Evolutionary conservation across 1,140 invertebrate genomes (phyloP), one percentile per base, ranked within the genome.

Genomic region (Zaprionus lachaisei): DNA sequence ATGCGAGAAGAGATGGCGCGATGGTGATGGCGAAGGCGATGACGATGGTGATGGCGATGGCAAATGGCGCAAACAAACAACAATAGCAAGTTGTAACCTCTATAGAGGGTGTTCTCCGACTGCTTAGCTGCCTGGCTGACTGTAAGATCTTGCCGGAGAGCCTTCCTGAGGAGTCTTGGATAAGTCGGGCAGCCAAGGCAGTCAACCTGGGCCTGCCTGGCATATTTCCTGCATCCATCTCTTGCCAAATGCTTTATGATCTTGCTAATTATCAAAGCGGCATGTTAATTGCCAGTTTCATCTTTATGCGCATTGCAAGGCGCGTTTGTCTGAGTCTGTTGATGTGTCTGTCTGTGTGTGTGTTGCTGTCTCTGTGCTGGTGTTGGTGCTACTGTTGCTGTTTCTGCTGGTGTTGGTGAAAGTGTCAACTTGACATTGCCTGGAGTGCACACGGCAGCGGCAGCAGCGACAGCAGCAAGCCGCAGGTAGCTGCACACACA

Each of bases 381-480:
- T 64, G 61, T 54, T 49, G 26, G 63, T 56, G n/a, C 38, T 49
- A 12, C 72, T 76, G 67, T 73, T 81, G 62, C 41, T 47, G 15
- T n/a, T n/a, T 15, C 20, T 49, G 47, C 20, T 22, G 11, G 47
- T 61, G 64, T 86, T 84, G 84, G 84, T 85, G 86, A 89, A 89
- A 89, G 85, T 89, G 85, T 89, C 85, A 89, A 90, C 85, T 89
- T 89, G 85, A 89, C 85, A 89, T 89, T 89, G 85, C 85, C 85
- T 85, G 76, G 79, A 89, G 85, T 89, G 85, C 85, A 89, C 81
- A 82, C 85, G 82, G 81, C 84, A 85, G 84, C 79, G 24, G 9
- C 47, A 47, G 41, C 41, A 47, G 41, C 41, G 37, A 81, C 85
- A 76, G 81, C 85, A 85, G 84, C 81, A 49, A 7, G 41, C 75